Conservation (phyloP, 2,888 invertebrate genomes). For the Branchellion lobata region DNA sequence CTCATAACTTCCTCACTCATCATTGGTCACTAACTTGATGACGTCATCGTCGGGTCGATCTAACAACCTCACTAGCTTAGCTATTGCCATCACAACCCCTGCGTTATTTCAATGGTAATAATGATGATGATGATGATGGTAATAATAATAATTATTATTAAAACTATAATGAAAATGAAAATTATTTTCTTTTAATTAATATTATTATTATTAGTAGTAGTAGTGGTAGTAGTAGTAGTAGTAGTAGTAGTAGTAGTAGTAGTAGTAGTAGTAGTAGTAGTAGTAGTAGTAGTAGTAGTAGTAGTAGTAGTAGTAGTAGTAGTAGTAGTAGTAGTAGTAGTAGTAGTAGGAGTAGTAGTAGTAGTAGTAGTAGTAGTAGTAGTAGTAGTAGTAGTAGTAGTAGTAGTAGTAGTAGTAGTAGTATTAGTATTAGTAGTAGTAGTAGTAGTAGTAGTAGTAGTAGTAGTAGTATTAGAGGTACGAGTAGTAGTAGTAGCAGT, state of each 20-base stretch:
- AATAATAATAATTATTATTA: no score
- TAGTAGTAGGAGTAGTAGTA: constrained; percentile 41
- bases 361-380: constrained; percentile 21
- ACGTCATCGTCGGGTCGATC: background rate
- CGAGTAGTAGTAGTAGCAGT: background rate
- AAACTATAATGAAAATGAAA: no score
- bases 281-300: constrained; percentile 39
- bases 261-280: constrained; percentile 37
- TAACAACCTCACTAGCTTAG: background rate
- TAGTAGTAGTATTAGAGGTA: background rate
- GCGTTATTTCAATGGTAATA: no score
- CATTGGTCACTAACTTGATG: no score
- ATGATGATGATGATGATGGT: no score
- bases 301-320: constrained; percentile 40
- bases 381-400: constrained; percentile 8
- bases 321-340: constrained; percentile 43
- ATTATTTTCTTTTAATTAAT: constrained; percentile 14
- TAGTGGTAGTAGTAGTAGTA: constrained; percentile 34
- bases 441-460: constrained; percentile 1
- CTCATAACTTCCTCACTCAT: no score
- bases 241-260: constrained; percentile 40
- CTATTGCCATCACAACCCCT: background rate
- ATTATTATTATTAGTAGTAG: constrained; percentile 35
- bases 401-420: constrained; percentile 15
- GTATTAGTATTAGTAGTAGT: background rate